Evolutionary conservation across 2,888 invertebrate species (phyloP).

Genomic region (Nephrotoma flavescens): DNA sequence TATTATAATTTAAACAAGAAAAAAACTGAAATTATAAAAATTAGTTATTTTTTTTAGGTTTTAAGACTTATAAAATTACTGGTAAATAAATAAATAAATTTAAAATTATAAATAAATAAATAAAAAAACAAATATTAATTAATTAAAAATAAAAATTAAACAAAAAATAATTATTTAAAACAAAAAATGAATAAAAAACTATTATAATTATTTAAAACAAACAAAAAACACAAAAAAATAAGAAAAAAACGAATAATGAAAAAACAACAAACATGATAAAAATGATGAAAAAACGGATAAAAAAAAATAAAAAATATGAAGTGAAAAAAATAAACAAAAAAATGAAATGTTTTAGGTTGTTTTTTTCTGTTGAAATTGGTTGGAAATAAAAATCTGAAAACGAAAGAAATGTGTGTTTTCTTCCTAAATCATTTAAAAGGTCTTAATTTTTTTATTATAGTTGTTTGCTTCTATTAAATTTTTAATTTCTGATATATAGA

Average conservation of each 20-base stretch:
- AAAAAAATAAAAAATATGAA: neutral
- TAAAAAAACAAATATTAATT: neutral
- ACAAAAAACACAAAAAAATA: neutral
- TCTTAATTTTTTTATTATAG: too few relatives aligned
- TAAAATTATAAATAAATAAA: neutral
- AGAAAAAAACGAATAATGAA: neutral
- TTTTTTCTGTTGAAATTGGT: slow-evolving; percentile 1
- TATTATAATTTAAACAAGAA: neutral
- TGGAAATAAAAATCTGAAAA: slow-evolving; percentile 3
- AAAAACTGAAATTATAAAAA: neutral
- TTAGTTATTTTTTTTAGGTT: neutral
- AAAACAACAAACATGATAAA: neutral
- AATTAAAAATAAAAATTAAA: neutral
- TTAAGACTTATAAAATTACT: neutral
- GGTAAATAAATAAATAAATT: neutral
- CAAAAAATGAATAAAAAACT: neutral
- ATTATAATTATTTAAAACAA: neutral
- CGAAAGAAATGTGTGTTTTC: neutral
- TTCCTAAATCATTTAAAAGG: neutral
- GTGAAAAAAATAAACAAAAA: neutral
- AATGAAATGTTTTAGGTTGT: neutral
- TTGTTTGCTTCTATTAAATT: too few relatives aligned
- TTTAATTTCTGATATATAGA: too few relatives aligned
- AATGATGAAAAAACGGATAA: neutral
- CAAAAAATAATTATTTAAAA: neutral